Conservation (phyloP, 2,113 vertebrate genomes). For the Eulacestoma nigropectus region DNA sequence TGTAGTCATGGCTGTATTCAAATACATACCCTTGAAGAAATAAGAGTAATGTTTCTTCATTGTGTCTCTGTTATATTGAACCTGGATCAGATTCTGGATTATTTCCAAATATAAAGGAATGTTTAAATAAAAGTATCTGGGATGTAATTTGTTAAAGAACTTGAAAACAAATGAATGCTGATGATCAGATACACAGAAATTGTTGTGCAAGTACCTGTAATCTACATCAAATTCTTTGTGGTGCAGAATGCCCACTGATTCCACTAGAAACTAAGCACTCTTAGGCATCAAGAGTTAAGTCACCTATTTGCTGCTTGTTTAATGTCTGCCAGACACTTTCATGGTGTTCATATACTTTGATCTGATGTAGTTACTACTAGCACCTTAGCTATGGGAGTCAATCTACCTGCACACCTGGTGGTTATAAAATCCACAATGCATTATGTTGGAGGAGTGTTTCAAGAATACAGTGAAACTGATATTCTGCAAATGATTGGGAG, state of each 20-base stretch:
- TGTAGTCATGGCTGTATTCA: not conserved
- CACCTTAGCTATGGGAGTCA: constrained; percentile 96
- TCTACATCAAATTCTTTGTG: not conserved
- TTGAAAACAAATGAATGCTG: not conserved
- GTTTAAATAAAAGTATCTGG: not conserved
- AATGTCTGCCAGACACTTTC: not conserved
- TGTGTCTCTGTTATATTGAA: not conserved
- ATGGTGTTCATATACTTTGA: constrained; percentile 32
- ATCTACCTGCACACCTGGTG: constrained; percentile 95
- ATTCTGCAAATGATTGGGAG: constrained; percentile 97
- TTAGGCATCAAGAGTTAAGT: not conserved
- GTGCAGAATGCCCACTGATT: not conserved
- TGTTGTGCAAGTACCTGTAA: not conserved
- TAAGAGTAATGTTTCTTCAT: not conserved
- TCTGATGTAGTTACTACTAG: constrained; percentile 90
- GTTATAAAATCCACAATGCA: constrained; percentile 97
- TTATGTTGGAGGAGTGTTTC: constrained; percentile 88
- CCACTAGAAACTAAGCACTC: not conserved
- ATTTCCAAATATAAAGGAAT: not conserved
- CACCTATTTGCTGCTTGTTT: not conserved
- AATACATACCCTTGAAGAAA: not conserved
- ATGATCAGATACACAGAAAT: not conserved
- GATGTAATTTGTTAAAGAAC: not conserved
- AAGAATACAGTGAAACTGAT: constrained; percentile 95
- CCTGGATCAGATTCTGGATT: not conserved